Conservation (phyloP, 2,113 vertebrate genomes). For the Daphoenositta chrysoptera region DNA sequence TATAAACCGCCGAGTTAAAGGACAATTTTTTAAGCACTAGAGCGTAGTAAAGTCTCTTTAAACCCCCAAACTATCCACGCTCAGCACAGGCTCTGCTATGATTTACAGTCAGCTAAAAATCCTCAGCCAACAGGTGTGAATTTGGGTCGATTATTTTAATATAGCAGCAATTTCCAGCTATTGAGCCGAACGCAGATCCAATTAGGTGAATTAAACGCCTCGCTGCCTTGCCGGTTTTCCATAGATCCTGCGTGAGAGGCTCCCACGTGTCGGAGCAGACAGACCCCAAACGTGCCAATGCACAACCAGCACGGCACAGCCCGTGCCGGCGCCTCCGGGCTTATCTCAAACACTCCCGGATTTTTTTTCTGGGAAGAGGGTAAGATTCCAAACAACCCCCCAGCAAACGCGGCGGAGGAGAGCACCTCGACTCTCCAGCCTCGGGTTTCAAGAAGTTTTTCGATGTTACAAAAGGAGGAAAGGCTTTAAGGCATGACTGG, state of each 20-base stretch:
- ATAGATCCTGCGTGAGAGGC: fast-evolving
- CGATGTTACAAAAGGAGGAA: not conserved
- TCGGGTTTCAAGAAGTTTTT: not conserved
- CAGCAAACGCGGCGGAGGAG: not conserved
- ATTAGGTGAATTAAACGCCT: not conserved
- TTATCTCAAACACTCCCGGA: not conserved
- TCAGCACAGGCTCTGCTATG: not conserved
- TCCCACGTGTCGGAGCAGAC: not conserved
- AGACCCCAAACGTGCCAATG: not conserved
- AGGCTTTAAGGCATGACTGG: not conserved
- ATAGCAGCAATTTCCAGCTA: not conserved
- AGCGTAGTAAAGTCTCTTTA: fast-evolving
- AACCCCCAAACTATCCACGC: fast-evolving
- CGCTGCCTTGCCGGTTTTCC: not conserved
- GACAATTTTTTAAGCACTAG: not conserved
- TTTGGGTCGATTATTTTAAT: not conserved
- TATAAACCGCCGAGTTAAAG: not conserved
- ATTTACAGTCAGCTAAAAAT: not conserved
- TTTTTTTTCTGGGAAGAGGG: not conserved
- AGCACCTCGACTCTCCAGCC: fast-evolving
- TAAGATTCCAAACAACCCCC: not conserved
- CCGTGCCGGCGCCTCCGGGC: not conserved
- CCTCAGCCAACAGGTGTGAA: not conserved
- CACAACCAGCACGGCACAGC: fast-evolving
- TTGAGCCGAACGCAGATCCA: not conserved